A percentile compares a stretch with the other conserved stretches of the same genome.
phyloP scores from a whole-genome alignment of 2,797 vertebrate species.

The Vireo griseus region DNA sequence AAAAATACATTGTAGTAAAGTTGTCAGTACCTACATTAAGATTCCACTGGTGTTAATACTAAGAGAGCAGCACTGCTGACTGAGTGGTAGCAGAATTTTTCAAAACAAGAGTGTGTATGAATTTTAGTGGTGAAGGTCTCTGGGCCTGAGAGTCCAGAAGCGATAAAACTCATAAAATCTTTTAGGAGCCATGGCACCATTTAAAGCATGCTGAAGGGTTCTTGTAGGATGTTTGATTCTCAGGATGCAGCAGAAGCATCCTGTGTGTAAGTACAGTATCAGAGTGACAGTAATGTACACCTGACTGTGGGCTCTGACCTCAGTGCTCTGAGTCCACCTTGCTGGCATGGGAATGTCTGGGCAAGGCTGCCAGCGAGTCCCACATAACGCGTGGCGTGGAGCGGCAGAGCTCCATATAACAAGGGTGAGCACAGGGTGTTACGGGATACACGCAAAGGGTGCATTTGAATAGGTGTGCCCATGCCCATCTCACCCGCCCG shows the following conservation, averaged over 20 bases:
- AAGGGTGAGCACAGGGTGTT: not conserved
- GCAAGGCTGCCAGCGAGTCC: not conserved
- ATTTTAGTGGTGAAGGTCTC: not conserved
- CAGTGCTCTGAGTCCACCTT: accelerated
- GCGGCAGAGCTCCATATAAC: not conserved
- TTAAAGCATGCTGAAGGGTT: not conserved
- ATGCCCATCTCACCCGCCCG: not conserved
- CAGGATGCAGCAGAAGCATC: not conserved
- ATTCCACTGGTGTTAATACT: not conserved
- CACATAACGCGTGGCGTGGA: accelerated
- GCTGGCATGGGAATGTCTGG: not conserved
- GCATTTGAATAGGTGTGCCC: not conserved
- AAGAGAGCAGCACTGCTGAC: not conserved
- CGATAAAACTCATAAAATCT: not conserved
- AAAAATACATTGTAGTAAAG: not conserved
- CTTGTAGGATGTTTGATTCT: not conserved
- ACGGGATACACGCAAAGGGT: accelerated
- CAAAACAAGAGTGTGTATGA: not conserved
- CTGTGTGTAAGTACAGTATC: not conserved
- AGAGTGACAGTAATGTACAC: accelerated
- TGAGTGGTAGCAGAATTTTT: not conserved
- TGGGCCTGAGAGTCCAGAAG: not conserved
- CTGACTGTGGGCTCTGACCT: not conserved
- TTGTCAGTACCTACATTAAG: not conserved
- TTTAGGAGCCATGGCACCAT: not conserved